A percentile compares a stretch with the other conserved stretches of the same genome.
These are phyloP conservation scores for Trichogramma evanescens DNA, from an alignment of 2,888 invertebrate genomes.

Conservation along the genomic window DNA sequence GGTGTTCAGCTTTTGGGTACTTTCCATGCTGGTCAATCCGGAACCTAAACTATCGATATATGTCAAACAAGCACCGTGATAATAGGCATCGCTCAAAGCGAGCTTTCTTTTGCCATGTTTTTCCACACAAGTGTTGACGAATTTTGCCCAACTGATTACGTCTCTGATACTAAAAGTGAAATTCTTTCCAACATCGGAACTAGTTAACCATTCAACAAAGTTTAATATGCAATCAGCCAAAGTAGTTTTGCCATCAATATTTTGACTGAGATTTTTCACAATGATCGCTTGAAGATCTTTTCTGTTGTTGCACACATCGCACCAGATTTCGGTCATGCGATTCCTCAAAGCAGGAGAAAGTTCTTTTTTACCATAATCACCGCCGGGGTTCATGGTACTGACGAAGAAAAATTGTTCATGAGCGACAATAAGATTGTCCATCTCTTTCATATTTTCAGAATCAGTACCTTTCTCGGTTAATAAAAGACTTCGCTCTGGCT, in stretches of 20 bases:
- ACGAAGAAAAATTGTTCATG: constrained; percentile 76
- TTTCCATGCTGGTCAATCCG: constrained; percentile 68
- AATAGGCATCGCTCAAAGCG: constrained; percentile 59
- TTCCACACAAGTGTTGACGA: constrained; percentile 62
- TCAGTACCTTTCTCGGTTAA: constrained; percentile 83
- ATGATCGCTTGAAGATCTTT: constrained; percentile 75
- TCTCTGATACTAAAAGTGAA: constrained; percentile 86
- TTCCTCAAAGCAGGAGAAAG: constrained; percentile 94
- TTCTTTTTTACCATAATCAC: constrained; percentile 99
- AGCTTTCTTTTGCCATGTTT: constrained; percentile 23
- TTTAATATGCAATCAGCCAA: constrained; percentile 69
- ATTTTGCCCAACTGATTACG: constrained; percentile 84
- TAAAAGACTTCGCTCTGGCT: constrained; percentile 84
- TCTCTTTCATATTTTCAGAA: constrained; percentile 34
- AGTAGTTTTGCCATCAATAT: constrained; percentile 52
- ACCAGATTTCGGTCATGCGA: constrained; percentile 99
- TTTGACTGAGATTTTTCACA: constrained; percentile 63
- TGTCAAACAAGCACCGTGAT: constrained; percentile 86
- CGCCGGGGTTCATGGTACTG: constrained; percentile 98
- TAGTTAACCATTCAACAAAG: constrained; percentile 72
- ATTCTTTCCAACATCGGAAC: constrained; percentile 65
- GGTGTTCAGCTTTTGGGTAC: constrained; percentile 36
- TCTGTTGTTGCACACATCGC: constrained; percentile 66
- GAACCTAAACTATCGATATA: constrained; percentile 88
- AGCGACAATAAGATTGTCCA: constrained; percentile 58